Conservation (phyloP, 37 sponge, comb jelly and placozoan genomes). For the Eunapius fragilis region DNA sequence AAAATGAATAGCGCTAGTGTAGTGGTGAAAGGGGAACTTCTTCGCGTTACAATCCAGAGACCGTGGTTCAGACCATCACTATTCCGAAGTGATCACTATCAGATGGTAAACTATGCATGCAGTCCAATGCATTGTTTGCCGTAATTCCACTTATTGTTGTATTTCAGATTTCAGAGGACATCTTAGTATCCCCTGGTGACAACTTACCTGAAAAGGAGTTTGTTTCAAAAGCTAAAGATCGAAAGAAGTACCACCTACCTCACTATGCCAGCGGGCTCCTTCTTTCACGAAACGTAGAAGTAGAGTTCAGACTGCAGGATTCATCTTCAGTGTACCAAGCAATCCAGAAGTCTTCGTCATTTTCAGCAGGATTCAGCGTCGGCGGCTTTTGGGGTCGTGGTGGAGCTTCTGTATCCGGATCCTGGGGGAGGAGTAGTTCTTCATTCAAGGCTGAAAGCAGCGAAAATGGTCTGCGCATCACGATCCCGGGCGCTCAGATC, state of each 20-base stretch:
- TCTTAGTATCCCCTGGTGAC: neutral
- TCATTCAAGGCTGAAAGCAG: constrained; percentile 3
- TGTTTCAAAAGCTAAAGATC: neutral
- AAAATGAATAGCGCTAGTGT: neutral
- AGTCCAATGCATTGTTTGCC: too few species aligned
- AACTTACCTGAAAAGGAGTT: neutral
- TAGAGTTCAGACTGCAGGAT: constrained; percentile 19
- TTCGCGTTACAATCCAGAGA: constrained; percentile 23
- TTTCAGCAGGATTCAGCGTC: neutral
- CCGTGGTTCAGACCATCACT: constrained; percentile 43
- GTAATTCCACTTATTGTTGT: too few species aligned
- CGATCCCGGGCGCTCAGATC: constrained; percentile 38
- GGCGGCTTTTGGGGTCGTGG: constrained; percentile 1
- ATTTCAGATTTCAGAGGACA: neutral
- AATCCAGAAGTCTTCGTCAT: neutral
- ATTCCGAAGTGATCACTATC: constrained; percentile 35
- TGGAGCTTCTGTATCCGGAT: neutral
- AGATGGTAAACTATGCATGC: neutral
- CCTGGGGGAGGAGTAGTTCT: neutral
- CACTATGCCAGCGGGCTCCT: constrained; percentile 33
- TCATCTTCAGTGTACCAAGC: neutral
- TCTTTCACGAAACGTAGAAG: constrained; percentile 33
- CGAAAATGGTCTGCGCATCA: constrained; percentile 29
- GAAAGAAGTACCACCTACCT: constrained; percentile 15
- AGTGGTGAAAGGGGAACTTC: constrained; percentile 8